Evolutionary conservation across 2,797 vertebrate species (phyloP), one percentile per base, ranked within the genome.

Genomic region (Anomalospiza imberbis): DNA sequence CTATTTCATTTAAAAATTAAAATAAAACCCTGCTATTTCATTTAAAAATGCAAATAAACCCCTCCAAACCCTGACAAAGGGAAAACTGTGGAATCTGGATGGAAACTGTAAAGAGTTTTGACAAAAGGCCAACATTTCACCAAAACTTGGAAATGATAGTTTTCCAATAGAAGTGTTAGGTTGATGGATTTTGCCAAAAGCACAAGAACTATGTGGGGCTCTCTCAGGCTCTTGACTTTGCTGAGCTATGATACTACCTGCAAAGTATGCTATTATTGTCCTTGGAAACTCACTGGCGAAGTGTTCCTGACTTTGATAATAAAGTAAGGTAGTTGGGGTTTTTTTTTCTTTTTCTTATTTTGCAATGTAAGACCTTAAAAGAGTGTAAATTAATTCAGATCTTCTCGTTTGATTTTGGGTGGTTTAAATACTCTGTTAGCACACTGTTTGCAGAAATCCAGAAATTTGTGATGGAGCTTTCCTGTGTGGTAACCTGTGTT

Each of bases 21-120:
- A 51, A 50, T 13, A 17, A 51, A n/a, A 16, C 0, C 2, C 8
- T 2, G n/a, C n/a, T n/a, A n/a, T n/a, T n/a, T n/a, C n/a, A n/a
- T n/a, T n/a, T n/a, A n/a, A 65, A 71, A 45, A 18, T 20, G 10
- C 45, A 70, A 51, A 50, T 13, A 17, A 51, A n/a, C 16, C 0
- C 2, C 8, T 2, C 7, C 13, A 71, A 50, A 4, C 12, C 2
- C 24, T 34, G 19, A 61, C 17, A 68, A 81, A 82, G 34, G 8
- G 18, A 87, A 50, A n/a, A 1, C 6, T 66, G 29, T 68, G 63
- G 38, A 45, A 32, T 70, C n/a, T 68, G 32, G 8, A 25, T 55
- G 34, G 42, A 74, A 86, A 61, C 21, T 31, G 7, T 66, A 38
- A 84, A 72, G 29, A 14, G 26, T 68, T 38, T 88, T 62, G 40